Conservation (phyloP, 1,140 invertebrate genomes). For the Dendroctonus ponderosae region DNA sequence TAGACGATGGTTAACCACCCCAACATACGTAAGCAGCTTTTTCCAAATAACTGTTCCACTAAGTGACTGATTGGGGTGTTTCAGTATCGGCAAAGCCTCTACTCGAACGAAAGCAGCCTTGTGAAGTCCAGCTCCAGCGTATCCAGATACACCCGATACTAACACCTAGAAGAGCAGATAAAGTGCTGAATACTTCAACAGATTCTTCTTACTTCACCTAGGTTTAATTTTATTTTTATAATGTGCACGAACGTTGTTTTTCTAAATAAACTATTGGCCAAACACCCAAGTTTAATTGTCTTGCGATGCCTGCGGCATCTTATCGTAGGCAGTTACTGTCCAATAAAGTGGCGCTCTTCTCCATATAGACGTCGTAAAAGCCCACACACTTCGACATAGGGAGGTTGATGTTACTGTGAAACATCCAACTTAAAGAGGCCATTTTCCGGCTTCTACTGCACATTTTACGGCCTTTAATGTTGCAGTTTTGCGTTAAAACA, state of each 20-base stretch:
- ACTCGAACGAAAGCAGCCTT: slow-evolving; percentile 30
- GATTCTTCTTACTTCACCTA: slow-evolving; percentile 11
- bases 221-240: slow-evolving; percentile 21
- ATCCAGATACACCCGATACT: slow-evolving; percentile 22
- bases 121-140: slow-evolving; percentile 17
- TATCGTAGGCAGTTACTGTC: neutral
- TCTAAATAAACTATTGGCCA: slow-evolving; percentile 4
- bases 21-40: slow-evolving; percentile 17
- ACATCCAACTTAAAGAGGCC: neutral
- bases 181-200: neutral
- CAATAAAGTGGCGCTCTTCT: neutral
- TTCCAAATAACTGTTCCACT: neutral
- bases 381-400: neutral
- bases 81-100: slow-evolving; percentile 27
- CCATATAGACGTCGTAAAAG: neutral
- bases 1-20: slow-evolving; percentile 33
- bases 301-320: neutral
- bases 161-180: too few relatives aligned
- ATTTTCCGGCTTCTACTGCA: neutral
- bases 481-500: neutral
- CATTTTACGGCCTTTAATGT: neutral
- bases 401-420: neutral
- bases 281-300: neutral
- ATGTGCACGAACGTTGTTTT: slow-evolving; percentile 21
- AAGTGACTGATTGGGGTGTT: slow-evolving; percentile 2